Evolutionary conservation across 2,888 invertebrate genomes (phyloP).

Genomic region (Mythimna pallens): DNA sequence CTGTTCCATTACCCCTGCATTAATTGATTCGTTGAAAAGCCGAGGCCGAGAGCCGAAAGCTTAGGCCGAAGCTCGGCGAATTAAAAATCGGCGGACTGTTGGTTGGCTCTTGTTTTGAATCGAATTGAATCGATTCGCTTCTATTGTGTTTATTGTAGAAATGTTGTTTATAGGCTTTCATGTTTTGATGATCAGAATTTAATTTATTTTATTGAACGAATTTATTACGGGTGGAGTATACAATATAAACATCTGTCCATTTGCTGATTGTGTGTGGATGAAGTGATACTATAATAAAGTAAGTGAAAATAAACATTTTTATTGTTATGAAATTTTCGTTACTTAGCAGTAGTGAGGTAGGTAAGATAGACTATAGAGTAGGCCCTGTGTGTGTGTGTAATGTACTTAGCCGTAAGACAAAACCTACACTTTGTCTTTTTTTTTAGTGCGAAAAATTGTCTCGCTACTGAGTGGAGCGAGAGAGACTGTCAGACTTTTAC

Average conservation of each 20-base stretch:
- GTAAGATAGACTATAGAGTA: too few species aligned
- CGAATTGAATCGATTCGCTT: constrained; percentile 32
- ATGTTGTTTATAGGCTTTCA: constrained; percentile 38
- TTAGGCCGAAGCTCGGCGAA: constrained; percentile 46
- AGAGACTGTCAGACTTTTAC: too few species aligned
- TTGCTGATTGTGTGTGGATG: constrained; percentile 22
- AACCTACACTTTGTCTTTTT: too few species aligned
- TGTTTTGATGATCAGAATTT: constrained; percentile 46
- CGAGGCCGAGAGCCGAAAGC: constrained; percentile 45
- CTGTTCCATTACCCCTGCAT: constrained; percentile 64
- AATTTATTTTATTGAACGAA: constrained; percentile 47
- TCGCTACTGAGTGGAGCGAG: too few species aligned
- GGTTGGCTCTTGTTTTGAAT: constrained; percentile 45
- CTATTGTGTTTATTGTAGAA: constrained; percentile 40
- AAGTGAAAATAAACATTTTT: neutral
- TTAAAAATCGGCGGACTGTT: constrained; percentile 51
- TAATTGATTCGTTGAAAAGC: constrained; percentile 64
- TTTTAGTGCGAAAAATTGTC: too few species aligned
- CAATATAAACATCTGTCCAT: constrained; percentile 23
- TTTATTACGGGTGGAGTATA: constrained; percentile 26
- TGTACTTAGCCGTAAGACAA: too few species aligned
- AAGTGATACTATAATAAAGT: neutral
- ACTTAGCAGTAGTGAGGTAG: too few species aligned
- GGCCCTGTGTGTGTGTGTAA: too few species aligned
- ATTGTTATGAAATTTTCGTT: too few species aligned